Percentiles rank a stretch among this genome's conserved stretches.
These are phyloP conservation scores for Ryuthela nishihirai DNA, from an alignment of 2,888 invertebrate species.

Conservation along the genomic window DNA sequence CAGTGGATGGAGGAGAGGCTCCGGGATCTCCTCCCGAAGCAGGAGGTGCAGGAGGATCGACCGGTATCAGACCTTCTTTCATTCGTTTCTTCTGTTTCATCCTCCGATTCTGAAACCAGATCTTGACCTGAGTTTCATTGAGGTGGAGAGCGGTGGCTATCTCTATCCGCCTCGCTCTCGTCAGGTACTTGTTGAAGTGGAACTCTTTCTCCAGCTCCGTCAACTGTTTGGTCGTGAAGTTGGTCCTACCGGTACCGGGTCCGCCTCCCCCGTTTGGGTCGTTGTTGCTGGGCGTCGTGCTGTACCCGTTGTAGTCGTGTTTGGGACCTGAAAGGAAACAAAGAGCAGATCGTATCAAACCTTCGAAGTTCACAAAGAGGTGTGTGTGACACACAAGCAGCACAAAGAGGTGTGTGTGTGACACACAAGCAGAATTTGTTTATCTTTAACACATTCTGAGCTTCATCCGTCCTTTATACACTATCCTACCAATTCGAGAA, in stretches of 20 bases:
- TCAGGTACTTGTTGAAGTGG: conserved; percentile 98
- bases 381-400: too few relatives aligned
- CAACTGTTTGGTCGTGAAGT: conserved; percentile 98
- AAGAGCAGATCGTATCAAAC: too few relatives aligned
- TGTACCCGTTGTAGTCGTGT: conserved; percentile 23
- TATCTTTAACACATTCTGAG: too few relatives aligned
- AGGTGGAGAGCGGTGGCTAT: conserved; percentile 94
- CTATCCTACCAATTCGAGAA: too few relatives aligned
- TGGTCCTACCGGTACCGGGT: conserved; percentile 78
- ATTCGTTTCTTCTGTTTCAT: conserved; percentile 98
- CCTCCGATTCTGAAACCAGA: conserved; percentile 97
- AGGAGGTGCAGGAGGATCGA: conserved; percentile 19
- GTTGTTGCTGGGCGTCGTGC: conserved; percentile 11
- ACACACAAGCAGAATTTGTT: too few relatives aligned
- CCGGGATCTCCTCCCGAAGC: conserved; percentile 26
- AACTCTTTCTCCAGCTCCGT: conserved; percentile 99
- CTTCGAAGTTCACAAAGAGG: too few relatives aligned
- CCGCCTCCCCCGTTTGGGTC: conserved; percentile 16
- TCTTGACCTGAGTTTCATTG: conserved; percentile 83
- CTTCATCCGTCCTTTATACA: too few relatives aligned
- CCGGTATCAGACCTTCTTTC: conserved; percentile 81
- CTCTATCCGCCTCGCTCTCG: conserved; percentile 92
- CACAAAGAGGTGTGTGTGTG: too few relatives aligned
- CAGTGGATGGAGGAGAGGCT: conserved; percentile 19
- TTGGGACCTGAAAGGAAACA: conserved; percentile 17